Evolutionary conservation across 2,113 vertebrate genomes (phyloP), one percentile per base, ranked within the genome.

Genomic region (Regulus satrapa): DNA sequence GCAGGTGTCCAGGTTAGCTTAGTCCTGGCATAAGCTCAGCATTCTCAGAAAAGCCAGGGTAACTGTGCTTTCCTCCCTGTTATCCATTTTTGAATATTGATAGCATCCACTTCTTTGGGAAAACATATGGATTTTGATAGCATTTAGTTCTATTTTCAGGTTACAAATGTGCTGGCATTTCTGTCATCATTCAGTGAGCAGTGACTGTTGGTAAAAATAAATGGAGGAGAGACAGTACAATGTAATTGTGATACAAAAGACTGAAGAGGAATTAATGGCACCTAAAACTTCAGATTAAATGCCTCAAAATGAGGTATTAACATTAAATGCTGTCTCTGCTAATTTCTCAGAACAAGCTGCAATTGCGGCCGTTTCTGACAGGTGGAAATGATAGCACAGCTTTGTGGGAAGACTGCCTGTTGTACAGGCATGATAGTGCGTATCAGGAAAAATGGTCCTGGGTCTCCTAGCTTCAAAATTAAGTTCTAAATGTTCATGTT

Each of bases 251-350:
- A 64, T 71, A 83, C 73, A 92, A 82, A 95, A 79, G 71, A 59
- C 8, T 46, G 55, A 83, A 77, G 52, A 90, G 91, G 23, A 84
- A 90, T 95, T 93, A 64, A 79, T 38, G 71, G 48, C 48, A 95
- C 87, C 93, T 95, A 88, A 61, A 63, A 15, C 58, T 94, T 88
- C 71, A 74, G 49, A 93, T 92, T 81, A 88, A 93, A 82, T 79
- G 26, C 36, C 40, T 84, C 12, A 86, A 89, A 95, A 94, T 90
- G 36, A 95, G 40, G 13, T 88, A 92, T 83, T 95, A 92, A 64
- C 34, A 64, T 26, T n/a, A 85, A 96, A 82, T 72, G 51, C 56
- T 83, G 59, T 16, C 36, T 92, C 55, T 85, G 67, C 23, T 71
- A 63, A 77, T 95, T 95, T 79, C 45, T 92, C 62, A 41, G 38